Evolutionary conservation across 2,797 vertebrate genomes (phyloP).

Genomic region (Gadopsis marmoratus): DNA sequence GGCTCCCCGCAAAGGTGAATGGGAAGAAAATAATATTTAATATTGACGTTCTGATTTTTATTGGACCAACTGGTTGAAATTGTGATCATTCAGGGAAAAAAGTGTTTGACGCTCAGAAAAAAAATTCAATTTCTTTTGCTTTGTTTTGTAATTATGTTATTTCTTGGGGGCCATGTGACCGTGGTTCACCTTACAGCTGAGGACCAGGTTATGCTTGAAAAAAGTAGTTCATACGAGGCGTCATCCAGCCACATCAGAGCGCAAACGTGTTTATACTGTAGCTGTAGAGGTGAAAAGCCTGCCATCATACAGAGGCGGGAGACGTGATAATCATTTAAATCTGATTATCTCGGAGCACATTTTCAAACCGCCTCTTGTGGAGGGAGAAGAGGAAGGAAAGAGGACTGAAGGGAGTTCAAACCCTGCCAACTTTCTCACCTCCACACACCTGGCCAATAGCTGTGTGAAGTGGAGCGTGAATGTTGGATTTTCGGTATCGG

Average conservation of each 20-base stretch:
- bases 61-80: no score
- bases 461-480: neutral
- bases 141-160: neutral
- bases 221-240: no score
- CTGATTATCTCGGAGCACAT: neutral
- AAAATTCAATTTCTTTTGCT: neutral
- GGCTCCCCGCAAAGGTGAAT: no score
- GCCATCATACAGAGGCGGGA: neutral
- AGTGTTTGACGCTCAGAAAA: neutral
- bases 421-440: constrained; percentile 3
- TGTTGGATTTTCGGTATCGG: neutral
- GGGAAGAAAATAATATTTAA: neutral
- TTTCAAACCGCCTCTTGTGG: neutral
- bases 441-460: neutral
- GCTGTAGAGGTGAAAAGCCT: neutral
- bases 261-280: neutral
- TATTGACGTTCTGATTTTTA: no score
- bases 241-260: neutral
- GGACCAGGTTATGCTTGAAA: neutral
- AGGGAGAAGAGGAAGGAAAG: neutral
- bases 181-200: neutral
- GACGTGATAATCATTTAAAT: neutral
- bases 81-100: no score
- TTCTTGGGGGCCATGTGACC: neutral
- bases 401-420: neutral